phyloP scores from a whole-genome alignment of 2,797 vertebrate genomes.

The Poecilia picta region DNA sequence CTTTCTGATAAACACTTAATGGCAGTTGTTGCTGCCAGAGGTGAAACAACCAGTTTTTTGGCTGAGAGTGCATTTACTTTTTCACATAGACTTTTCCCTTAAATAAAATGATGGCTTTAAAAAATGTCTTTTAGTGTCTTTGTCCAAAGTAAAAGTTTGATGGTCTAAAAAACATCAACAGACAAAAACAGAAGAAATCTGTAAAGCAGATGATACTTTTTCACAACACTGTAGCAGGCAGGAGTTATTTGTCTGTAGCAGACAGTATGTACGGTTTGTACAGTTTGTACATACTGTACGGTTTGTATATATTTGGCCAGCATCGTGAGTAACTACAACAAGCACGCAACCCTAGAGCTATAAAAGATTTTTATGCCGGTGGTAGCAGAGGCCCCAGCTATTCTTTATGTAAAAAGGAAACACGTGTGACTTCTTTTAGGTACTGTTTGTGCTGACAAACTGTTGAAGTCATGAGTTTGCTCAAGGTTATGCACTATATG shows the following conservation, averaged over 20 bases:
- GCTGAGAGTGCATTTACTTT: neutral
- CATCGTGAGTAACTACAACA: neutral
- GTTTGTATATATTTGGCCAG: neutral
- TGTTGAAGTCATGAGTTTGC: conserved; percentile 19
- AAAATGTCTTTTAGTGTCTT: no score
- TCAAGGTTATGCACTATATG: neutral
- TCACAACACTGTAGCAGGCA: neutral
- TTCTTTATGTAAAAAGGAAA: neutral
- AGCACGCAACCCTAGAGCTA: neutral
- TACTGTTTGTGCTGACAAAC: conserved; percentile 2
- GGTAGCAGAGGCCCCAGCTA: neutral
- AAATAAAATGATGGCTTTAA: neutral
- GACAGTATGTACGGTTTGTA: no score
- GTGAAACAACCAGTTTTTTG: neutral
- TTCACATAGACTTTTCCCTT: neutral
- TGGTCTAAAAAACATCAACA: neutral
- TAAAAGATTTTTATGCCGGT: neutral
- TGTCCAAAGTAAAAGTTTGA: neutral
- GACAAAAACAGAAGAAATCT: neutral
- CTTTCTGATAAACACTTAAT: neutral
- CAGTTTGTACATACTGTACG: neutral
- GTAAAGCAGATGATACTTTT: neutral
- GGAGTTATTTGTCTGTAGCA: neutral
- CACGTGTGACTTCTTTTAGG: conserved; percentile 16
- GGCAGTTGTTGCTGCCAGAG: neutral